Evolutionary conservation across 1,140 invertebrate genomes (phyloP), one percentile per base, ranked within the genome.

Genomic region (Cydia pomonella): DNA sequence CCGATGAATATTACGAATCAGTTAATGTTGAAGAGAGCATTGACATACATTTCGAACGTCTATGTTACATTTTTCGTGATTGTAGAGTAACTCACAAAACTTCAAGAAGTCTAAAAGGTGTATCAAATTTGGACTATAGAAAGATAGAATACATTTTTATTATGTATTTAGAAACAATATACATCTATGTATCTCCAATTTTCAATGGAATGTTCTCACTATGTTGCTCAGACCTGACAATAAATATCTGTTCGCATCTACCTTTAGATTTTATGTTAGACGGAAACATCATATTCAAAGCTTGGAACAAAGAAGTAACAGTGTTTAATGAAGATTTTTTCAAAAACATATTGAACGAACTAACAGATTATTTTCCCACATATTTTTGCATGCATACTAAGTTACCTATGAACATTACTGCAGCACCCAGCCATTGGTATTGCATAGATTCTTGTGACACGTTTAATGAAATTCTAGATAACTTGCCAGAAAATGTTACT

Each of bases 91-190:
- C 78, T 62, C 78, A 79, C 27, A 81, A 77, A 64, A 72, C 74
- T 33, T 75, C 78, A 10, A 71, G 63, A 41, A 73, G 72, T 38
- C 44, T 78, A 23, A 79, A 53, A 73, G 76, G 74, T 29, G 72
- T 79, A 16, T 66, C 73, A 12, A 81, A 76, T 71, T 75, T 81
- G 41, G 50, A 77, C 64, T 81, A 72, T 41, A 25, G 69, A 44
- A 71, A 79, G 72, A 69, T 79, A n/a, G 80, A 79, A 75, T 81
- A 77, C 29, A 81, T 81, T 41, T 79, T 76, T 63, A 74, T 81
- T 0, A 79, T 79, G 78, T 79, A 79, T 75, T 77, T 81, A 53
- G 76, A 78, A 53, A 75, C 72, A 66, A 81, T 81, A 16, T 72
- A 44, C 21, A 75, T 81, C 16, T 81, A 79, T 29, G 76, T 77